These are phyloP conservation scores for Meriones psammophilus DNA, from an alignment of 2,797 vertebrate species.

Conservation along the genomic window DNA sequence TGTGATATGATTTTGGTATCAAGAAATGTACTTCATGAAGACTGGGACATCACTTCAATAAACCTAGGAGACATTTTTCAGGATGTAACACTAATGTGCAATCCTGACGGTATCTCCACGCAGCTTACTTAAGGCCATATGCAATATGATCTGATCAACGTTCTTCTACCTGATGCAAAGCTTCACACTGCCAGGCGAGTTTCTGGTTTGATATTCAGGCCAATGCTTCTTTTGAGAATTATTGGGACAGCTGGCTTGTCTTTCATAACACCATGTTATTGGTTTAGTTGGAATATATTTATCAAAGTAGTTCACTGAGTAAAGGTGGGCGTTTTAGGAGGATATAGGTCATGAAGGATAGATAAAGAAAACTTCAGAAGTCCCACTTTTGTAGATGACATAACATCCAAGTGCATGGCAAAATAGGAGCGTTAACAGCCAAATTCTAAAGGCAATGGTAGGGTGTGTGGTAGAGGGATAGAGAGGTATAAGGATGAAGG, in stretches of 20 bases:
- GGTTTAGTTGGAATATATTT: not conserved
- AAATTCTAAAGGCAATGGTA: not conserved
- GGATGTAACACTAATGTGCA: not conserved
- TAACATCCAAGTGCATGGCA: not conserved
- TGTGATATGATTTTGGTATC: not conserved
- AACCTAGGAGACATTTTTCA: not conserved
- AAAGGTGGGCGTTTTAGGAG: not conserved
- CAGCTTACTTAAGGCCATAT: not conserved
- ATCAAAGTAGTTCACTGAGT: not conserved
- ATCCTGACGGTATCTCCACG: not conserved
- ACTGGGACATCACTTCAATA: not conserved
- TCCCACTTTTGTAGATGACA: not conserved
- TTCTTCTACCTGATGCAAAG: not conserved
- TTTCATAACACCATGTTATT: not conserved
- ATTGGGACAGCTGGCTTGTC: not conserved
- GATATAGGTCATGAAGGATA: not conserved
- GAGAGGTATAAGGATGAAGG: not conserved
- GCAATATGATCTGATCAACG: not conserved
- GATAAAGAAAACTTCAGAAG: slow-evolving; percentile 16
- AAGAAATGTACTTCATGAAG: slow-evolving; percentile 14
- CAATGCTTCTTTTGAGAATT: not conserved
- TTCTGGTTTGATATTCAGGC: slow-evolving; percentile 6
- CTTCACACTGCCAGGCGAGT: not conserved
- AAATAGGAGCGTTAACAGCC: not conserved
- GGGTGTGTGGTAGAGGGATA: not conserved